These are phyloP conservation scores for Drosophila neoperkinsi DNA, from an alignment of 2,888 invertebrate genomes.

Conservation along the genomic window DNA sequence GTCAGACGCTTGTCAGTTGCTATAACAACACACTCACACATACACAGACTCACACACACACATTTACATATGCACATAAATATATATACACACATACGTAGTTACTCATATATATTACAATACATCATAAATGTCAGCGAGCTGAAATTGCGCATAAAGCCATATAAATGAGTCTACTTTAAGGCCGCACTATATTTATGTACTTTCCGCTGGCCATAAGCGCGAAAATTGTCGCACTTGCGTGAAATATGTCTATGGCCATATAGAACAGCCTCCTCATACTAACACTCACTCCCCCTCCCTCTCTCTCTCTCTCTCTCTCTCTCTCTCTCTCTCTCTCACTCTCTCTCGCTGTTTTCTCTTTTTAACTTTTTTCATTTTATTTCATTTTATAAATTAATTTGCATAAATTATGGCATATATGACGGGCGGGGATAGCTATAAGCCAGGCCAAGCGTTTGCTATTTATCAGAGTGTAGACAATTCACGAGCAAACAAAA, in stretches of 20 bases:
- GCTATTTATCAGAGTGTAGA: conserved; percentile 64
- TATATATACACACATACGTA: neutral
- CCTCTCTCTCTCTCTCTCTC: no score
- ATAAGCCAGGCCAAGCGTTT: conserved; percentile 64
- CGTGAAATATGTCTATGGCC: conserved; percentile 69
- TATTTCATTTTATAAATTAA: conserved; percentile 68
- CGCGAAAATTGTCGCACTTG: conserved; percentile 75
- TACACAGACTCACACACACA: neutral
- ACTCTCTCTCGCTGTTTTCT: neutral
- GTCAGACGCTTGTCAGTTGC: conserved; percentile 63
- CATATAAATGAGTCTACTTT: conserved; percentile 81
- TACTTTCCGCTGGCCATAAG: conserved; percentile 61
- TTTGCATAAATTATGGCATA: conserved; percentile 79
- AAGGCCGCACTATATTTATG: conserved; percentile 74
- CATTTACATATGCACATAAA: conserved; percentile 15
- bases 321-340: no score
- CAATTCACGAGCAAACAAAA: conserved; percentile 27
- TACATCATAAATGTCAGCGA: conserved; percentile 82
- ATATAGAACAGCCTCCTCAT: conserved; percentile 36
- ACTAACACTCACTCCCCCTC: neutral
- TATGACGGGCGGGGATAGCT: conserved; percentile 44
- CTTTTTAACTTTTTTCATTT: conserved; percentile 25
- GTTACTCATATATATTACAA: conserved; percentile 50
- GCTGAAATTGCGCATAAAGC: conserved; percentile 78
- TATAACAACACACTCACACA: conserved; percentile 44